These are phyloP conservation scores for Zygothrica quintamaculata DNA, from an alignment of 2,888 invertebrate genomes.

Conservation along the genomic window DNA sequence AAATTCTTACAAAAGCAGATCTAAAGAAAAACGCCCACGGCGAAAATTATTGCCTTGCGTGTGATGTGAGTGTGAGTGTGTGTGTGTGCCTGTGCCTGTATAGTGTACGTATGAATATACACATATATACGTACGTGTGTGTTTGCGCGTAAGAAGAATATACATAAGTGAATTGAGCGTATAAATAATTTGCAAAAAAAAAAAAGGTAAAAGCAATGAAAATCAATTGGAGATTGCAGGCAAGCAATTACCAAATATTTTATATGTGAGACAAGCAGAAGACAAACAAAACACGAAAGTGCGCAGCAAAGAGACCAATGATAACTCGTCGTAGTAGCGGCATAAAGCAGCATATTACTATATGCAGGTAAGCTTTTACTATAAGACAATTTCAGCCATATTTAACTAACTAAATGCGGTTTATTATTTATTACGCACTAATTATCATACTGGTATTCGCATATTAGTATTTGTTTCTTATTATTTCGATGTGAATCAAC, in stretches of 20 bases:
- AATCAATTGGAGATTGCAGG: conserved; percentile 45
- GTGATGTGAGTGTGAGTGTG: conserved; percentile 10
- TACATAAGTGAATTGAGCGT: conserved; percentile 40
- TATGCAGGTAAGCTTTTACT: conserved; percentile 44
- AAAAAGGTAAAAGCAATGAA: conserved; percentile 39
- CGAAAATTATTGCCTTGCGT: conserved; percentile 42
- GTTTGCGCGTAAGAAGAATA: conserved; percentile 32
- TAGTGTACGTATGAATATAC: conserved; percentile 16
- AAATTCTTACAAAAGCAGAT: conserved; percentile 31
- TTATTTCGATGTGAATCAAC: conserved; percentile 1
- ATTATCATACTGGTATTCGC: conserved; percentile 20
- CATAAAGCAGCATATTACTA: conserved; percentile 19
- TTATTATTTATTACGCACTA: conserved; percentile 82
- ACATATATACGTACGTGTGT: conserved; percentile 4
- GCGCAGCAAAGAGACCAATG: conserved; percentile 35
- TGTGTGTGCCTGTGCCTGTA: conserved; percentile 11
- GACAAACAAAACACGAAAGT: conserved; percentile 37
- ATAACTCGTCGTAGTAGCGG: conserved; percentile 19
- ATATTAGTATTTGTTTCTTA: conserved; percentile 7
- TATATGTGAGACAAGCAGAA: conserved; percentile 41
- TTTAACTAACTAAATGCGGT: conserved; percentile 84
- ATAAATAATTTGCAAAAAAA: conserved; percentile 32
- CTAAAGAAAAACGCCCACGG: conserved; percentile 63
- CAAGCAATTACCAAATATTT: conserved; percentile 35
- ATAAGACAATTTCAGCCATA: conserved; percentile 60